Evolutionary conservation across 2,797 vertebrate species (phyloP).

Genomic region (Paedocypris micromegethes): DNA sequence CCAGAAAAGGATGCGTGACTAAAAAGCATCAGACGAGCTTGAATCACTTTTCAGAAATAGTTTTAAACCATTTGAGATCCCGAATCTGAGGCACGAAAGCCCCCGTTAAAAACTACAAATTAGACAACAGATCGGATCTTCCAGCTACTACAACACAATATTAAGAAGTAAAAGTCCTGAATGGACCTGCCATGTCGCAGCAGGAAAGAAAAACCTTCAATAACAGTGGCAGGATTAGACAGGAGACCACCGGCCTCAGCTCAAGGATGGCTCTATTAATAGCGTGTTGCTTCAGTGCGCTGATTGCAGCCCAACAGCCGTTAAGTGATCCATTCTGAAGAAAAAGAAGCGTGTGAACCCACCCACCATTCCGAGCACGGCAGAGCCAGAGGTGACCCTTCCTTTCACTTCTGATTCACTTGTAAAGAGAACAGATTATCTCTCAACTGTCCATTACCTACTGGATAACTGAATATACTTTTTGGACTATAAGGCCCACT

Average conservation of each 20-base stretch:
- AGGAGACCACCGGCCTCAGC: conserved; percentile 2
- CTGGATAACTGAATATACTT: too few species aligned
- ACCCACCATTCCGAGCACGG: not conserved
- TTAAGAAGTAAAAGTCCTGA: not conserved
- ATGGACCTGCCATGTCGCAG: not conserved
- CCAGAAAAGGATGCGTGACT: conserved; percentile 7
- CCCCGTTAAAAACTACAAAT: conserved; percentile 52
- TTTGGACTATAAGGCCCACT: too few species aligned
- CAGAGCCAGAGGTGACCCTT: too few species aligned
- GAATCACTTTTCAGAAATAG: conserved; percentile 42
- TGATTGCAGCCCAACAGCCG: not conserved
- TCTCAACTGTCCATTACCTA: too few species aligned
- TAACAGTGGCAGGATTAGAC: conserved; percentile 17
- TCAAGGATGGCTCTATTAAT: conserved; percentile 20
- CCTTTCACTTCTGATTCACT: too few species aligned
- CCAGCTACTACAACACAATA: conserved; percentile 18
- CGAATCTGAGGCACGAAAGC: conserved; percentile 50
- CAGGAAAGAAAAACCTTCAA: conserved; percentile 9
- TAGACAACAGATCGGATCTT: conserved; percentile 23
- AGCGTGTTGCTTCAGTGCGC: conserved; percentile 11
- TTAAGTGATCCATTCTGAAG: conserved; percentile 1
- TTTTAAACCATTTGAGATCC: conserved; percentile 47
- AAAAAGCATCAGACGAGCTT: conserved; percentile 1
- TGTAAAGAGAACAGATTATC: too few species aligned
- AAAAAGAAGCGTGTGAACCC: conserved; percentile 1